These are phyloP conservation scores for Misgurnus anguillicaudatus DNA, from an alignment of 2,113 vertebrate genomes.

Conservation along the genomic window DNA sequence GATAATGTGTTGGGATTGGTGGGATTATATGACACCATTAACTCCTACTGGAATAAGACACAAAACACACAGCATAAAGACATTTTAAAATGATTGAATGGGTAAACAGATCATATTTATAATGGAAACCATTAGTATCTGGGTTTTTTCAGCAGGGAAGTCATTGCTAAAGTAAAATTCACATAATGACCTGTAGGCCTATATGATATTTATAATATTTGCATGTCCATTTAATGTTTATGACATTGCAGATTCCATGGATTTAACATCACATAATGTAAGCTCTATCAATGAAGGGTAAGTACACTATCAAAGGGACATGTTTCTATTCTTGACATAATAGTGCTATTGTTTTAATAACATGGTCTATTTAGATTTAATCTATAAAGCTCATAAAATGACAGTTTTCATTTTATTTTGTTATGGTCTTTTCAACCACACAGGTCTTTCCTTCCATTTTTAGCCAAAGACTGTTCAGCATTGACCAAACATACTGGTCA, in stretches of 20 bases:
- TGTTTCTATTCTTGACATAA: too few species aligned
- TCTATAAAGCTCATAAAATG: background rate
- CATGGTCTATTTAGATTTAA: background rate
- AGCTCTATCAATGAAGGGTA: conserved; percentile 56
- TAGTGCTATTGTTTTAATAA: background rate
- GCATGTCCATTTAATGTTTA: conserved; percentile 13
- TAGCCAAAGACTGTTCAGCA: conserved; percentile 52
- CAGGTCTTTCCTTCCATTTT: conserved; percentile 35
- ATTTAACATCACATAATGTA: conserved; percentile 45
- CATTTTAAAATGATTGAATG: too few species aligned
- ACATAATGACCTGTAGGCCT: background rate
- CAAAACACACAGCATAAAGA: too few species aligned
- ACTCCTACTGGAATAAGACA: too few species aligned
- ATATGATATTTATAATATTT: background rate
- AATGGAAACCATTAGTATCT: too few species aligned
- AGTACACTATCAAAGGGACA: conserved; percentile 35
- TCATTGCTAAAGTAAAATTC: too few species aligned
- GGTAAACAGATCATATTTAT: too few species aligned
- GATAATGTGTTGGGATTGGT: too few species aligned
- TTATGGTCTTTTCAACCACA: background rate
- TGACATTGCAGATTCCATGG: conserved; percentile 49
- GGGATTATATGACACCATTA: too few species aligned
- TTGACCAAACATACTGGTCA: conserved; percentile 45
- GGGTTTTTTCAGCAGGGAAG: too few species aligned
- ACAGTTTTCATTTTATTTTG: background rate